Percentiles rank a stretch among this genome's conserved stretches.
Conservation (phyloP, 2,888 invertebrate genomes). For the Mimumesa dahlbomi region DNA sequence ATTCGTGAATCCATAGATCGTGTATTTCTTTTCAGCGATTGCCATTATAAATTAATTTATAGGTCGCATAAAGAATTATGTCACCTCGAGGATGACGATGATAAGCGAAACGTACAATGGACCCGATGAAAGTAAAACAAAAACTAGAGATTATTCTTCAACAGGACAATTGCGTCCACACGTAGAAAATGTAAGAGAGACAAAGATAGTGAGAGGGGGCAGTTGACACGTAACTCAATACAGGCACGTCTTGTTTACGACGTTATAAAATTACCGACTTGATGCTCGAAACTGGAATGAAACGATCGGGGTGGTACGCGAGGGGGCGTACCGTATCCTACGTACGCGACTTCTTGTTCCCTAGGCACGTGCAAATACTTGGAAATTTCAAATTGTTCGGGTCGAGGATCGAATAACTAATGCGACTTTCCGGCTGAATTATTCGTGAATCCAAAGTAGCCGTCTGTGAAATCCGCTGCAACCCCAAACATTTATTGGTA, state of each 20-base stretch:
- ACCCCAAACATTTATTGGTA: no score
- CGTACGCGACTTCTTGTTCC: background rate
- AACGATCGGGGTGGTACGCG: slow-evolving; percentile 66
- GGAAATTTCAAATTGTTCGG: slow-evolving; percentile 31
- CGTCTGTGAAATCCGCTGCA: no score
- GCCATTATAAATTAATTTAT: no score
- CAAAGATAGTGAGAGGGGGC: slow-evolving; percentile 19
- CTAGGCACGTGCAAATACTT: slow-evolving; percentile 29
- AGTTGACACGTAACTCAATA: slow-evolving; percentile 78
- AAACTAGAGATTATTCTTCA: background rate
- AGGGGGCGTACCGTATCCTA: no score
- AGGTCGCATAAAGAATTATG: no score
- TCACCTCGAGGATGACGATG: no score
- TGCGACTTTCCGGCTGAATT: slow-evolving; percentile 20
- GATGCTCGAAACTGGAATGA: slow-evolving; percentile 77
- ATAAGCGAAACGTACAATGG: no score
- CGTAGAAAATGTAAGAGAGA: background rate
- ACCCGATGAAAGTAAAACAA: no score
- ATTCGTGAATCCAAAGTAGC: background rate
- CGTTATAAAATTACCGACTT: slow-evolving; percentile 78
- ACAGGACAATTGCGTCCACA: background rate
- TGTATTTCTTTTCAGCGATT: no score
- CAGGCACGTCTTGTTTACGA: slow-evolving; percentile 77
- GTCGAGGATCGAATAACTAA: slow-evolving; percentile 38
- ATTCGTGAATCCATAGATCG: no score